Base-by-base conservation (phyloP, 2,888 invertebrate genomes). In the Bellardia bayeri region DNA sequence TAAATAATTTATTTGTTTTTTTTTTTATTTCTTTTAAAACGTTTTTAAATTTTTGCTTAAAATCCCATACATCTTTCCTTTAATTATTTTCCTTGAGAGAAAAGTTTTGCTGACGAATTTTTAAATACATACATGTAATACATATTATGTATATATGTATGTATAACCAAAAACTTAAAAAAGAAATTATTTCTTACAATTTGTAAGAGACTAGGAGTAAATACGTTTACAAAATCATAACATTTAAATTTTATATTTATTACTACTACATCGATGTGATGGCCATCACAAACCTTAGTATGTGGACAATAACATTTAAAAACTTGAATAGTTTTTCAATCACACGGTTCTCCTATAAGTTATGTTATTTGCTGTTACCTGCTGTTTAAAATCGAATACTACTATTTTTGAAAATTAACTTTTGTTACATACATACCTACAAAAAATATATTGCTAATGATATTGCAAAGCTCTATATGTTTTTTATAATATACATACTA, bases 171-270 rank as follows among this genome's bases (percentile, higher is more conserved):
- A 58, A 30, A 14, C 14, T 6, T 2, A 61, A 37, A n/a, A 14
- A n/a, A 68, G 61, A 51, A 75, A 23, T n/a, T 66, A 66, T n/a
- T 58, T 8, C 6, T 40, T 23, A 45, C 37, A 58, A 42, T 23
- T 58, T 84, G 54, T 69, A 42, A 82, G 69, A 30, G 63, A 76
- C 14, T 69, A 66, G 7, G 8, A 71, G 54, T 40, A 76, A 40
- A 74, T 49, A 49, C 66, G 40, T 79, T 84, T 58, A 79, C 66
- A 79, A 72, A 66, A 84, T 74, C 78, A 74, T 84, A 84, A 79
- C 72, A 79, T 84, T 79, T 74, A 79, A 79, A 84, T 64, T 71
- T 79, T 66, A 84, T 58, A 72, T 84, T 84, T 72, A 78, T 72
- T 84, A 40, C 66, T 30, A 56, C n/a, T 49, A 49, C 64, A 78